Base-by-base conservation (phyloP, 1,140 invertebrate genomes). In the Papilio polytes region DNA sequence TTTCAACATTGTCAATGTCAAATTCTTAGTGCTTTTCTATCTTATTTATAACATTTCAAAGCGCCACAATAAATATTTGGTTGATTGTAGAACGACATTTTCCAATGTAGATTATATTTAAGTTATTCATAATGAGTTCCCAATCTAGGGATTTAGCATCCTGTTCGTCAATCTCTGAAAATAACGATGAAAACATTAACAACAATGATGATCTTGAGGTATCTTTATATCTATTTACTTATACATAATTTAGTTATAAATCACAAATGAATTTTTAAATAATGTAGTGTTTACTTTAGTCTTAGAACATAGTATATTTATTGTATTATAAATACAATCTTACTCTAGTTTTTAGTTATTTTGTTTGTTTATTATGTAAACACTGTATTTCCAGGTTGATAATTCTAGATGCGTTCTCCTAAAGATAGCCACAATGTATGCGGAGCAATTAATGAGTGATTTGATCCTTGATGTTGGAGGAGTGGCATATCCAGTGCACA, bases 381-480 rank as follows among this genome's bases (percentile, higher is more conserved):
- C 12, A 31, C 6, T 70, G 13, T 70, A 15, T 20, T 91, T 95
- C 51, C 84, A 97, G 97, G 97, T 98, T 86, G 97, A 98, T 85
- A 98, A 98, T 93, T 98, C 97, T 2, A 96, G 96, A 80, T 97
- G 97, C 86, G 97, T 98, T 2, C 90, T 98, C 41, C 94, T 97
- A 26, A 98, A 98, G 93, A 98, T 98, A 87, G 97, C 98, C 3
- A 97, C 96, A 56, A 90, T 98, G 0, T 98, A 98, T 95, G 97
- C 97, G 0, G 97, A 98, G 81, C 96, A 97, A 83, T 92, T 98
- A 84, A 97, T 99, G 97, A 98, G 97, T 92, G 98, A 99, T 92
- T 97, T 99, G 36, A 97, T 96, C 53, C 94, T 99, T 18, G 96
- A 98, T 74, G 98, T 99, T 22, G 97, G 97, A 80, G 97, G 97